Conservation (phyloP, 2,113 vertebrate species). For the Propithecus coquereli region DNA sequence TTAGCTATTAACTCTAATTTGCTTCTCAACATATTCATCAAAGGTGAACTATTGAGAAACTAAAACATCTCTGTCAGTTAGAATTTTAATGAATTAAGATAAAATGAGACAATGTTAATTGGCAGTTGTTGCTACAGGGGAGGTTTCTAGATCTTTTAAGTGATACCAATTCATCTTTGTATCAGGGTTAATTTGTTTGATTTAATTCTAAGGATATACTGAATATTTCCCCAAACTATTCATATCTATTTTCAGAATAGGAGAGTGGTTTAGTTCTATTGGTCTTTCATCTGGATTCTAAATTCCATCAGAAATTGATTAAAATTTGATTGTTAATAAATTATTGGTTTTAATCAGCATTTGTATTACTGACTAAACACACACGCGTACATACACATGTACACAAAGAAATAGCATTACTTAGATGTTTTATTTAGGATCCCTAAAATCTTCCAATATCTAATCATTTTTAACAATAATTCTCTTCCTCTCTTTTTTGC, state of each 20-base stretch:
- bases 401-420: not conserved
- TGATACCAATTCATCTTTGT: conserved; percentile 17
- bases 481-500: conserved; percentile 18
- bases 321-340: not conserved
- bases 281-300: not conserved
- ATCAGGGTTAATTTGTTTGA: conserved; percentile 45
- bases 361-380: not conserved
- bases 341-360: not conserved
- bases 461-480: not conserved
- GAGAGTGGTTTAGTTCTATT: not conserved
- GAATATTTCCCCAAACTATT: not conserved
- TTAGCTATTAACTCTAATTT: conserved; percentile 81
- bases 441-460: not conserved
- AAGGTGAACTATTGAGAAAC: conserved; percentile 75
- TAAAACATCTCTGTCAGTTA: conserved; percentile 79
- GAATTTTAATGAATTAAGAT: conserved; percentile 80
- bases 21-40: conserved; percentile 69
- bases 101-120: conserved; percentile 72
- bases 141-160: conserved; percentile 55
- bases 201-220: not conserved
- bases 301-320: not conserved
- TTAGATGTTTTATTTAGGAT: not conserved
- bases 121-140: conserved; percentile 68
- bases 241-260: conserved; percentile 1
- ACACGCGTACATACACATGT: not conserved